A percentile compares a stretch with the other conserved stretches of the same genome.
Evolutionary conservation across 2,888 invertebrate genomes (phyloP).

Genomic region (Dione vanillae): DNA sequence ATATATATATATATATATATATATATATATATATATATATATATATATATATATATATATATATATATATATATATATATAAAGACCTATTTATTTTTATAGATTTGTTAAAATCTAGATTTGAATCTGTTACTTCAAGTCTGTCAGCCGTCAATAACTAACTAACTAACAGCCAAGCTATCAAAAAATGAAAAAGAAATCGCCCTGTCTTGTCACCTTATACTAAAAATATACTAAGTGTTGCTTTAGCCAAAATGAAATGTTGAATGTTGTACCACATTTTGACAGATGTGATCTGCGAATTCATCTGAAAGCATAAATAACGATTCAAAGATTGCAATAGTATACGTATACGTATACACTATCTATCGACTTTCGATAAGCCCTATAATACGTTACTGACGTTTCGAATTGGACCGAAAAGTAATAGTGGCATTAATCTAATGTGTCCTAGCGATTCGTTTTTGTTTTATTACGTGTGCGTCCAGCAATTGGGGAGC

Average conservation of each 20-base stretch:
- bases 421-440: conserved; percentile 51
- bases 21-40: too few species aligned
- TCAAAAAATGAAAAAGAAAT: not conserved
- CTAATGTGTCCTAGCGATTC: conserved; percentile 41
- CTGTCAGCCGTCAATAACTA: too few species aligned
- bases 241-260: not conserved
- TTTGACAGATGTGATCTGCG: not conserved
- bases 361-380: conserved; percentile 50
- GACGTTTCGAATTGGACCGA: conserved; percentile 50
- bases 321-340: conserved; percentile 16
- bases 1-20: too few species aligned
- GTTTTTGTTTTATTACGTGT: conserved; percentile 12
- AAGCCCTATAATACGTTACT: conserved; percentile 48
- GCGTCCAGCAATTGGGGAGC: not conserved
- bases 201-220: not conserved
- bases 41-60: too few species aligned
- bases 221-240: not conserved
- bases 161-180: not conserved
- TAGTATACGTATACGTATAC: not conserved
- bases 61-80: too few species aligned
- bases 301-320: conserved; percentile 11
- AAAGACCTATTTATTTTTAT: too few species aligned
- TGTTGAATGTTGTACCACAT: not conserved
- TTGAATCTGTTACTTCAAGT: too few species aligned
- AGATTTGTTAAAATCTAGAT: too few species aligned